Conservation (phyloP, 2,113 vertebrate species). For the Anthoscopus minutus region DNA sequence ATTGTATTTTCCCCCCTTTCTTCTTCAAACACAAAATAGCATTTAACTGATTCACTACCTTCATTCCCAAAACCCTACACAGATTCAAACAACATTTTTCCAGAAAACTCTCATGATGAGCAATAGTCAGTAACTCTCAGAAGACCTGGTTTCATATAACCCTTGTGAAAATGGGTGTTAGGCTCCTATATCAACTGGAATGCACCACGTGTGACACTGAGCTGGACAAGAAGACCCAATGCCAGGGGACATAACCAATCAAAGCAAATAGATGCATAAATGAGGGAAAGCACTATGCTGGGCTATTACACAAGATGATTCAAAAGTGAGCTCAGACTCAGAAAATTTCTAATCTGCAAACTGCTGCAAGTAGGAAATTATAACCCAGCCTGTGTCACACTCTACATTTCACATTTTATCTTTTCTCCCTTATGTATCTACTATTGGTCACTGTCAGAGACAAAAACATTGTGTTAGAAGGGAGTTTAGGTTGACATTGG, state of each 20-base stretch:
- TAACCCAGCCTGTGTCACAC: not conserved
- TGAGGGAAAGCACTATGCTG: not conserved
- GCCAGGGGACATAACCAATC: not conserved
- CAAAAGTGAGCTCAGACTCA: not conserved
- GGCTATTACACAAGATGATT: not conserved
- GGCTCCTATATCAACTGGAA: not conserved
- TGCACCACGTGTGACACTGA: not conserved
- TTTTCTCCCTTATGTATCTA: not conserved
- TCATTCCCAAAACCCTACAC: not conserved
- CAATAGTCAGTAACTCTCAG: not conserved
- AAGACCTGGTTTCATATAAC: not conserved
- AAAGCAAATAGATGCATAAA: not conserved
- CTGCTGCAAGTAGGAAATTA: not conserved
- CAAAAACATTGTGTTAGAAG: not conserved
- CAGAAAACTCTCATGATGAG: not conserved
- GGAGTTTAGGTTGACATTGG: not conserved
- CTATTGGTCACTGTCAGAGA: not conserved
- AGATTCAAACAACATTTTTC: not conserved
- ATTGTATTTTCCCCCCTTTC: accelerated
- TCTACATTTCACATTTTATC: not conserved
- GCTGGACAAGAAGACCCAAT: not conserved
- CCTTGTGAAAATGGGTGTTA: not conserved
- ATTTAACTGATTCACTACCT: not conserved
- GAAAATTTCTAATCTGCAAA: not conserved
- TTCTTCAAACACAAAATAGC: not conserved